phyloP scores from a whole-genome alignment of 2,113 vertebrate species.

The Siniperca knerii region DNA sequence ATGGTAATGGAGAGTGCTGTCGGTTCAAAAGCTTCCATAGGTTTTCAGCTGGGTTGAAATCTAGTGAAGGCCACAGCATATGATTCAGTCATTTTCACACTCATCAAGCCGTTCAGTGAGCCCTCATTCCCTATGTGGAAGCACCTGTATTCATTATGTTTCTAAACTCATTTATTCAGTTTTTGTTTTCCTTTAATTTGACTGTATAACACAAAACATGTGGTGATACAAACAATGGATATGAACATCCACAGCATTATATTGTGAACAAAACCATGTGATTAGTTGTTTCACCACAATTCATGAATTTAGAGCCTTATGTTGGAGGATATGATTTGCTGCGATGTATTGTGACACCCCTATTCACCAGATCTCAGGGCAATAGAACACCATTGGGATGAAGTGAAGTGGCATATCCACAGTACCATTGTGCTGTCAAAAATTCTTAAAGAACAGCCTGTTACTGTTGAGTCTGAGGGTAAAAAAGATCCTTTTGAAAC shows the following conservation, averaged over 20 bases:
- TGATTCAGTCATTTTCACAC: neutral
- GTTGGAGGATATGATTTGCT: conserved; percentile 25
- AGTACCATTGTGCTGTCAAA: neutral
- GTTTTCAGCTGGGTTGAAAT: neutral
- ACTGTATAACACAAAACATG: neutral
- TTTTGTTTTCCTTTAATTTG: neutral
- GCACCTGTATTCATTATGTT: neutral
- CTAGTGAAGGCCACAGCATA: neutral
- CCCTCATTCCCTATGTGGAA: neutral
- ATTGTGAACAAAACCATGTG: conserved; percentile 1
- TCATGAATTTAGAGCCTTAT: neutral
- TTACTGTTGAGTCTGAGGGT: neutral
- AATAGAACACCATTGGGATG: neutral
- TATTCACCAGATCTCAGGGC: neutral
- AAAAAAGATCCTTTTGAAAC: conserved; percentile 12
- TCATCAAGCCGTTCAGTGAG: neutral
- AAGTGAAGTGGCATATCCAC: conserved; percentile 7
- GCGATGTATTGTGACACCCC: conserved; percentile 11
- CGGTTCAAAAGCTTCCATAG: neutral
- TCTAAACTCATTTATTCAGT: neutral
- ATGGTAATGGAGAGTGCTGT: neutral
- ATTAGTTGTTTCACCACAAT: neutral
- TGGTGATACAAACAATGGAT: neutral
- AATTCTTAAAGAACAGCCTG: conserved; percentile 18
- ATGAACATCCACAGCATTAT: neutral